Evolutionary conservation across 2,888 invertebrate genomes (phyloP), one percentile per base, ranked within the genome.

Genomic region (Dermolepida albohirtum): DNA sequence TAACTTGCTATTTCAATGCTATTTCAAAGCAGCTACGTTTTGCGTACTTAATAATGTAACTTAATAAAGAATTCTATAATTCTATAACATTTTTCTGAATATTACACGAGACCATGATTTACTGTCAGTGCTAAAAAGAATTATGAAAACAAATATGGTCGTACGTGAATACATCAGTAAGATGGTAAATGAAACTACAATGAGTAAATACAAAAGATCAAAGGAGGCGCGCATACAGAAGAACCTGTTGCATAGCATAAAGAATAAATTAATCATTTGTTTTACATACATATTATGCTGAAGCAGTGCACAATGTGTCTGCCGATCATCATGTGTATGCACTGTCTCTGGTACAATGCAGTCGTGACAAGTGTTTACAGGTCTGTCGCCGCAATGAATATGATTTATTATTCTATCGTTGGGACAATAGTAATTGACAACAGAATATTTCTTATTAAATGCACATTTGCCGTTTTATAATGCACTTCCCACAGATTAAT

Each of bases 361-460:
- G 14, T 47, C 44, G 59, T 62, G 59, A 62, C 59, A 62, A 47
- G 59, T 62, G 47, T 62, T 62, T 62, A 47, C 34, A 62, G 44
- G 49, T 62, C 34, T 44, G 59, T 62, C 59, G 47, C 47, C 29
- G 59, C 59, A 62, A 62, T 62, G 44, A 47, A 62, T 62, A 62
- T 62, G 59, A 62, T 62, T 62, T 62, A 62, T 62, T 62, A 62
- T 62, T 47, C 59, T 29, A 47, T 29, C 47, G 34, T 62, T 47
- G 29, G 14, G 29, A 47, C 59, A 62, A 47, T 62, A 16, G 47
- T 62, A 47, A 44, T 34, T 62, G 59, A 47, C 47, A 62, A 62
- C 7, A 16, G 47, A 62, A 62, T 62, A 34, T 43, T 27, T 16
- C 47, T 29, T 14, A 62, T 62, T 62, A 29, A 47, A 62, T 29